These are phyloP conservation scores for Trididemnum nubilum DNA, from an alignment of 23 tunicate genomes.

Conservation along the genomic window DNA sequence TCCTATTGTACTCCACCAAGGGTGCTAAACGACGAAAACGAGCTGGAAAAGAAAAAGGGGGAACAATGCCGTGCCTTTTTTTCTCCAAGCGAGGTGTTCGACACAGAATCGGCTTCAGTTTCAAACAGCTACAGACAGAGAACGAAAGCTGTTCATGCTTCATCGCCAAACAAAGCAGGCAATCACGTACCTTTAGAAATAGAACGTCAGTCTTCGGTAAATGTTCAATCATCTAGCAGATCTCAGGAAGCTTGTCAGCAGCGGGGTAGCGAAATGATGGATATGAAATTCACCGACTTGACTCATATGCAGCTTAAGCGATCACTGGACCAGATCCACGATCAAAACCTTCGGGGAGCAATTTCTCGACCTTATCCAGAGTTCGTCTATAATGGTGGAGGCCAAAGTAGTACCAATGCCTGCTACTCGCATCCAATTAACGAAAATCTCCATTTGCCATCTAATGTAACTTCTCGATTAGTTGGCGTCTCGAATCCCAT, in stretches of 20 bases:
- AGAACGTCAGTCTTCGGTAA: background rate
- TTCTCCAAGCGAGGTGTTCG: background rate
- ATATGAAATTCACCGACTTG: conserved; percentile 74
- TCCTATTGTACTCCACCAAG: conserved; percentile 54
- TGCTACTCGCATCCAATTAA: background rate
- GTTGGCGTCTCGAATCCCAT: background rate
- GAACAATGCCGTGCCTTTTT: background rate
- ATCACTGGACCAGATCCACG: conserved; percentile 72
- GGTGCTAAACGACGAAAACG: conserved; percentile 26
- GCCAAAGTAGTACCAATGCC: background rate
- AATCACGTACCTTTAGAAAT: background rate
- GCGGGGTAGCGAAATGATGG: conserved; percentile 44
- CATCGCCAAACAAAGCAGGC: conserved; percentile 17
- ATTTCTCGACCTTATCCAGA: background rate
- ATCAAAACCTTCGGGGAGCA: conserved; percentile 12
- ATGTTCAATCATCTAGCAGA: background rate
- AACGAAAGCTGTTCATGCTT: conserved; percentile 27
- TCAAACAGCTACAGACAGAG: conserved; percentile 26
- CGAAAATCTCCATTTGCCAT: background rate
- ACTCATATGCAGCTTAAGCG: conserved; percentile 76
- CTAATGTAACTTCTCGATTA: background rate
- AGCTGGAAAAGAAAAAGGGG: conserved; percentile 5
- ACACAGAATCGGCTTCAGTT: conserved; percentile 21
- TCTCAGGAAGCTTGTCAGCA: background rate
- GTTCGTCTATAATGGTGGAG: background rate